Evolutionary conservation across 2,113 vertebrate genomes (phyloP), one percentile per base, ranked within the genome.

Genomic region (Festucalex cinctus): DNA sequence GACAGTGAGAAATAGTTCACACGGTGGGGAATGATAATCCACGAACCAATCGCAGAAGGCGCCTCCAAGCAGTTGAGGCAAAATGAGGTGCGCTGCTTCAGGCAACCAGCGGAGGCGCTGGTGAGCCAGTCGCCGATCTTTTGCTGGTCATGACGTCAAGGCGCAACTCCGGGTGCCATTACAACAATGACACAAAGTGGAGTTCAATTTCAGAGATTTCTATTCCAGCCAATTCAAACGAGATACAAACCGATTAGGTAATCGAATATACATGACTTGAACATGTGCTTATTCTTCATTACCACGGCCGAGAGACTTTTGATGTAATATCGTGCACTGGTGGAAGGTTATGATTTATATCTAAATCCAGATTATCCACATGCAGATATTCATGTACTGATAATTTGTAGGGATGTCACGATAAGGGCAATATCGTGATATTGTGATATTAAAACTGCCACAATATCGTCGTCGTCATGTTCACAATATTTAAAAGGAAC

Each of bases 91-190:
- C 60, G 9, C 36, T 24, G 13, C 37, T n/a, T 9, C 5, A n/a
- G 20, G 36, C 58, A 39, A 41, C 58, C 58, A 39, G 58, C 36
- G 39, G 36, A 39, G 58, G 58, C 58, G 58, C 58, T 22, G 58
- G 39, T 22, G 58, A 24, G 12, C 20, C 19, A 37, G 10, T 22
- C 59, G 37, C 36, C 12, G 39, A 36, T n/a, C 19, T 20, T 14
- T 24, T 26, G 22, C 22, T 14, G 22, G 22, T 35, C 28, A 13
- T 9, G 59, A 22, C 6, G 60, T 43, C 6, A 14, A n/a, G 58
- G 32, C 4, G 37, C 32, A 59, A 37, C 57, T 20, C 57, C 28
- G 9, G 57, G 58, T 10, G 16, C 20, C 58, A 22, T 39, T 13
- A 61, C 20, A 5, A 22, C 20, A 14, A 41, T 24, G 35, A 37